A percentile compares a stretch with the other conserved stretches of the same genome.
Conservation (phyloP, 2,797 vertebrate species). For the Halcyon badia region DNA sequence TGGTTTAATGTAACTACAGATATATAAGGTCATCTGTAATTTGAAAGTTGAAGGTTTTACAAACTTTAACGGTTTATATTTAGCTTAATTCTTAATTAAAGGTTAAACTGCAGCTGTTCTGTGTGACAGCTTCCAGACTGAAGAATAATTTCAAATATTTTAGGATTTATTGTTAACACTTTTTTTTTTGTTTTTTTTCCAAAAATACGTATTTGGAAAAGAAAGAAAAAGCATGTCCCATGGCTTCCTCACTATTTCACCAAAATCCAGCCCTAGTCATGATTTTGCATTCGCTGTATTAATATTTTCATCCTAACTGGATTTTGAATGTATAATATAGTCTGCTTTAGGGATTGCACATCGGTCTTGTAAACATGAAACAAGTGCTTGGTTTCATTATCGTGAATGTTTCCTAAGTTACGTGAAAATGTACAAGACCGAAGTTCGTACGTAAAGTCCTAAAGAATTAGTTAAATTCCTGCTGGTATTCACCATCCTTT, state of each 20-base stretch:
- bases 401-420: not conserved
- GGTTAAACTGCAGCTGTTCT: not conserved
- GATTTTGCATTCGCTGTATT: not conserved
- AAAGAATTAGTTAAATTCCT: not conserved
- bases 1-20: not conserved
- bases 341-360: not conserved
- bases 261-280: not conserved
- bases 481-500: not conserved
- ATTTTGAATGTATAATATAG: not conserved
- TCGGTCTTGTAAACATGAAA: not conserved
- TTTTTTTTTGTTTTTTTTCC: not conserved
- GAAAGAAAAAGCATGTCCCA: not conserved
- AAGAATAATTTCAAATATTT: not conserved
- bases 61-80: not conserved
- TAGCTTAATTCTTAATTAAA: not conserved
- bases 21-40: not conserved
- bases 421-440: not conserved
- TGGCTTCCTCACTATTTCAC: not conserved
- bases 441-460: not conserved
- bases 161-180: not conserved
- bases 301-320: not conserved
- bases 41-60: not conserved
- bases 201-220: not conserved
- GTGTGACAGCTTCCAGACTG: not conserved
- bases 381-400: not conserved